A percentile compares a stretch with the other conserved stretches of the same genome.
phyloP scores from a whole-genome alignment of 2,797 vertebrate genomes.

The Siniperca scherzeri region DNA sequence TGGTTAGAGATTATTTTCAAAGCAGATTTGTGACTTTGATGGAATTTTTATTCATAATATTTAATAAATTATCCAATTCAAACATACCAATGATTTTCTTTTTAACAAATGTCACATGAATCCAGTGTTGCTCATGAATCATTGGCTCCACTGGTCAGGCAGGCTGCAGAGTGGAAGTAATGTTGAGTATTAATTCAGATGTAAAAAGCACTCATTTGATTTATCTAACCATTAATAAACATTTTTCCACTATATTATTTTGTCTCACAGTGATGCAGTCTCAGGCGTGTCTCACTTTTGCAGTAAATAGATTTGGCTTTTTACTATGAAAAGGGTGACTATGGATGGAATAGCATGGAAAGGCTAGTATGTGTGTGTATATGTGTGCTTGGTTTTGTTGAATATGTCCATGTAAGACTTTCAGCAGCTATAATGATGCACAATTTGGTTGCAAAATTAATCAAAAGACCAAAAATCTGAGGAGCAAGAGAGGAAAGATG shows the following conservation, averaged over 20 bases:
- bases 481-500: not conserved
- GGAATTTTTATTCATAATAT: not conserved
- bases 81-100: not conserved
- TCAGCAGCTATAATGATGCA: not conserved
- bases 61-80: not conserved
- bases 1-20: constrained; percentile 10
- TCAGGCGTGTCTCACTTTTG: not conserved
- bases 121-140: constrained; percentile 13
- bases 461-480: constrained; percentile 5
- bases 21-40: constrained; percentile 8
- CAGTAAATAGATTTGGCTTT: not conserved
- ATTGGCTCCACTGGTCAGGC: constrained; percentile 24
- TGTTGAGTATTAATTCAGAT: not conserved
- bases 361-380: not conserved
- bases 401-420: not conserved
- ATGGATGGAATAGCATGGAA: too few relatives aligned
- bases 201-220: not conserved
- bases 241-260: not conserved
- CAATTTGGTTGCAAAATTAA: not conserved
- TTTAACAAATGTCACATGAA: constrained; percentile 59
- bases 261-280: not conserved
- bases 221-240: not conserved
- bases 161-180: constrained; percentile 12
- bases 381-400: not conserved
- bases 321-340: not conserved